These are phyloP conservation scores for Melinopterus prodromus DNA, from an alignment of 2,888 invertebrate genomes.

Conservation along the genomic window DNA sequence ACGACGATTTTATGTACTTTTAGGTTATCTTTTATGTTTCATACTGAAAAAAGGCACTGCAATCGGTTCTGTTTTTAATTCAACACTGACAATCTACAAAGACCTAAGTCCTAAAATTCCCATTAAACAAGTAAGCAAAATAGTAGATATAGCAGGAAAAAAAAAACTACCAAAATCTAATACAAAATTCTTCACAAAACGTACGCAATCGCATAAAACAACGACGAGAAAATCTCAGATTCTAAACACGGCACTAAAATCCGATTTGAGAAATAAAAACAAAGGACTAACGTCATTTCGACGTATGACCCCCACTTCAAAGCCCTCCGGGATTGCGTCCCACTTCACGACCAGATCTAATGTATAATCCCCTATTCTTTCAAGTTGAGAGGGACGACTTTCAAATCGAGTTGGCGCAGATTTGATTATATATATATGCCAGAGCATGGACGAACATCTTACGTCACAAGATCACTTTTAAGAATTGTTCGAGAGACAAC, in stretches of 20 bases:
- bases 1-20: too few relatives aligned
- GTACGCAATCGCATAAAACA: neutral
- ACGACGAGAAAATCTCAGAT: neutral
- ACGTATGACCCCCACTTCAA: neutral
- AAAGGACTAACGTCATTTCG: neutral
- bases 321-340: neutral
- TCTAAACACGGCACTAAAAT: neutral
- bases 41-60: too few relatives aligned
- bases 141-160: too few relatives aligned
- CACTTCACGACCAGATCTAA: neutral
- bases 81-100: too few relatives aligned
- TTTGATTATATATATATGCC: neutral
- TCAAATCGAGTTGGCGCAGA: neutral
- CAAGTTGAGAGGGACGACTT: constrained; percentile 4
- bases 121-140: too few relatives aligned
- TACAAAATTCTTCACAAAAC: neutral
- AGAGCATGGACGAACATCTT: neutral
- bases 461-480: neutral
- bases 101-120: too few relatives aligned
- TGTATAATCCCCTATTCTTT: neutral
- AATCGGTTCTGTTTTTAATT: too few relatives aligned
- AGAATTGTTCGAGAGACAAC: too few relatives aligned
- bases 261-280: neutral
- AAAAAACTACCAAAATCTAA: too few relatives aligned
- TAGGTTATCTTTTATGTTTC: too few relatives aligned